These are phyloP conservation scores for Planiliza haematocheilus DNA, from an alignment of 2,113 vertebrate genomes.

Conservation along the genomic window DNA sequence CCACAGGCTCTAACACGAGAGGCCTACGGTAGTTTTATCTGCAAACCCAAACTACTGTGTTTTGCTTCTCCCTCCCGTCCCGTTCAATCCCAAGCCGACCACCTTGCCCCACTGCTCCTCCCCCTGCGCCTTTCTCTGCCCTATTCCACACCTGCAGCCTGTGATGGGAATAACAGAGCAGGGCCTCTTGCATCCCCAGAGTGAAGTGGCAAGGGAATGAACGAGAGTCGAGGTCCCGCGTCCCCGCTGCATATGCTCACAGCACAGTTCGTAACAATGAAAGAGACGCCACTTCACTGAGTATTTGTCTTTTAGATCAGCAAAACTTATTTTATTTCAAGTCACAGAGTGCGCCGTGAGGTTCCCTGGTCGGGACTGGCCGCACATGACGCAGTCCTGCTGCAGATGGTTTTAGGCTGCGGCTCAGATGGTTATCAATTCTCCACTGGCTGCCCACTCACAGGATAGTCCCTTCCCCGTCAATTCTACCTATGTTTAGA, in stretches of 20 bases:
- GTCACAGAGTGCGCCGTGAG: constrained; percentile 55
- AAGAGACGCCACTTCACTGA: background rate
- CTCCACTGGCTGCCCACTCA: constrained; percentile 59
- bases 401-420: constrained; percentile 80
- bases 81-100: constrained; percentile 59
- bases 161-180: constrained; percentile 76
- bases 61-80: constrained; percentile 38
- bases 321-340: background rate
- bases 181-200: constrained; percentile 60
- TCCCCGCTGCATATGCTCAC: constrained; percentile 11
- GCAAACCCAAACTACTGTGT: constrained; percentile 48
- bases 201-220: constrained; percentile 62
- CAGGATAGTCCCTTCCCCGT: constrained; percentile 29
- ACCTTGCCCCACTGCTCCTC: constrained; percentile 47
- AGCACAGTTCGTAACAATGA: background rate
- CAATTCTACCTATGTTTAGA: constrained; percentile 31
- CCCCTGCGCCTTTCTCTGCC: constrained; percentile 64
- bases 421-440: constrained; percentile 69
- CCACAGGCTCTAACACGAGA: constrained; percentile 21
- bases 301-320: background rate
- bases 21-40: constrained; percentile 23
- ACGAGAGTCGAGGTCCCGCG: constrained; percentile 35
- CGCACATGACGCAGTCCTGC: constrained; percentile 56
- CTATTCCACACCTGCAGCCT: constrained; percentile 84
- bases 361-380: constrained; percentile 64